Evolutionary conservation across 2,888 invertebrate genomes (phyloP).

Genomic region (Trilocha varians): DNA sequence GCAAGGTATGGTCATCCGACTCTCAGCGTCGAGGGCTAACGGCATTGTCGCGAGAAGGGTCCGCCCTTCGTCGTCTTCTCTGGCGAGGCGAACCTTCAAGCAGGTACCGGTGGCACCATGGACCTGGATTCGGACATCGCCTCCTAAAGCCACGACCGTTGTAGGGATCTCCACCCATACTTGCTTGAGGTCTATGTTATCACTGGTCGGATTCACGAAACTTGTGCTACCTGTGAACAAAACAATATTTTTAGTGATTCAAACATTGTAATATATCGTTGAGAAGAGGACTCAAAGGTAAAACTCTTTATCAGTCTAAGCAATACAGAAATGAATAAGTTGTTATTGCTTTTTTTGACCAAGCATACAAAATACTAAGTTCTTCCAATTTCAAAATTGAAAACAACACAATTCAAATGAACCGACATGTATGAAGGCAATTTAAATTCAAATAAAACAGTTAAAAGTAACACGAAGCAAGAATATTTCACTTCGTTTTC

Average conservation of each 20-base stretch:
- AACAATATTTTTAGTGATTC: too few relatives aligned
- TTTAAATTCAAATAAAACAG: too few relatives aligned
- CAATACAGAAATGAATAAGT: too few relatives aligned
- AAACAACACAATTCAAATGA: too few relatives aligned
- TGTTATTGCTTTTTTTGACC: too few relatives aligned
- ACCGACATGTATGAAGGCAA: too few relatives aligned
- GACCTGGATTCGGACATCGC: conserved; percentile 83
- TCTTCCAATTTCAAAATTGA: too few relatives aligned
- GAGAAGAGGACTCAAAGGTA: too few relatives aligned
- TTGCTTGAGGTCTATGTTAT: conserved; percentile 50
- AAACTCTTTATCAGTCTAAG: too few relatives aligned
- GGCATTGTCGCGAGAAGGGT: conserved; percentile 58
- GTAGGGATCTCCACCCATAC: conserved; percentile 81
- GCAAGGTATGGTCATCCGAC: conserved; percentile 75
- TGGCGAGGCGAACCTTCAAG: conserved; percentile 57
- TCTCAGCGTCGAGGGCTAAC: conserved; percentile 62
- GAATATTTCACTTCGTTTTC: background rate
- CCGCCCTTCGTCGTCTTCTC: conserved; percentile 63
- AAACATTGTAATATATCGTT: too few relatives aligned
- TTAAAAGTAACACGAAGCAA: background rate
- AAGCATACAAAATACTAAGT: too few relatives aligned
- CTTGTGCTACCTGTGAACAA: conserved; percentile 45
- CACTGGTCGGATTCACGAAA: conserved; percentile 51
- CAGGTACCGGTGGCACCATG: conserved; percentile 58
- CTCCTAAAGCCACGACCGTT: conserved; percentile 83